Conservation (phyloP, 1,140 invertebrate species). For the Zaprionus lachaisei region DNA sequence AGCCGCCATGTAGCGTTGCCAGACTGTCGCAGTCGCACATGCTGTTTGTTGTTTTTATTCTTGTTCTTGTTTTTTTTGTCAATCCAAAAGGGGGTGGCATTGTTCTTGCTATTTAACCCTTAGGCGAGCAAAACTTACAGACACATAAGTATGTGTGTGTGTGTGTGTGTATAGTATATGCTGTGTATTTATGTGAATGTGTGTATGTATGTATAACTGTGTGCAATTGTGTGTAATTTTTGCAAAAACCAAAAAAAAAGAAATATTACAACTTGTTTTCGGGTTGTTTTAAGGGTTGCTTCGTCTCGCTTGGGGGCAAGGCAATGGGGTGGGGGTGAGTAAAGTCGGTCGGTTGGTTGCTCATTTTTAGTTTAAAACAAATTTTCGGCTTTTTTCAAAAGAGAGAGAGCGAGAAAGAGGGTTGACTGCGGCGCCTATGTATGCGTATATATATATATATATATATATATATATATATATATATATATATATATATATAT, state of each 20-base stretch:
- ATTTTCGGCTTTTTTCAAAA: constrained; percentile 37
- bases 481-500: constrained; percentile 11
- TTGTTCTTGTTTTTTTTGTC: constrained; percentile 6
- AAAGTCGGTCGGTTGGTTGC: constrained; percentile 38
- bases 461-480: constrained; percentile 15
- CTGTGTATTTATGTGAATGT: neutral
- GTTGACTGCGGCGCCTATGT: constrained; percentile 23
- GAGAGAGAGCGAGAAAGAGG: constrained; percentile 16
- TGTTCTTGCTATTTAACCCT: constrained; percentile 67
- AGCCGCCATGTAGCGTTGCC: constrained; percentile 40
- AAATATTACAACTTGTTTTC: constrained; percentile 72
- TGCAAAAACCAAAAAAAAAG: constrained; percentile 62
- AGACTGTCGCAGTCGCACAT: constrained; percentile 29
- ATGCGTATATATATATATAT: constrained; percentile 11
- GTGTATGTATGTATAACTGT: constrained; percentile 6
- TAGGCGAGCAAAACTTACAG: constrained; percentile 37
- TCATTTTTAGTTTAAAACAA: constrained; percentile 61
- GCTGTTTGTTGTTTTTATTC: constrained; percentile 7
- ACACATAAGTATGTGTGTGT: neutral
- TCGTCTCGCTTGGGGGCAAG: neutral
- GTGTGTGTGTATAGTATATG: neutral
- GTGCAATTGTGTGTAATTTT: constrained; percentile 47
- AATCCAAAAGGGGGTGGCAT: constrained; percentile 60
- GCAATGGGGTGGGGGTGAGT: constrained; percentile 31
- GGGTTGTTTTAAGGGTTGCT: constrained; percentile 56